Base-by-base conservation (phyloP, 2,113 vertebrate species). In the Ceratotherium simum region DNA sequence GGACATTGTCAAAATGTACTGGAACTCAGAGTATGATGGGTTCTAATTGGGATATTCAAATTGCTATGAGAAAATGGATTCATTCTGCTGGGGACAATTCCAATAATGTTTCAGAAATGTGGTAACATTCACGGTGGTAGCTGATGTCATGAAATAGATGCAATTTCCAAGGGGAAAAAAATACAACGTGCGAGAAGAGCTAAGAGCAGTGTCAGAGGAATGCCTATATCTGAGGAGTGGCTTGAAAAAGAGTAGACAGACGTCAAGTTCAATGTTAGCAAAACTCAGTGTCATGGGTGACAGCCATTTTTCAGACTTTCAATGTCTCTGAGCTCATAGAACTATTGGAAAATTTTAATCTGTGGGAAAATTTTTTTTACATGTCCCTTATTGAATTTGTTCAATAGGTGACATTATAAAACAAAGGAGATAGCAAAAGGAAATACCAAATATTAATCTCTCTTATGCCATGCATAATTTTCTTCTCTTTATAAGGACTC, bases 361-460 rank as follows among this genome's bases (percentile, higher is more conserved):
- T 17, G 51, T 39, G 17, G 33, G 42, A 3, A 81, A 81, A 46
- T 18, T 3, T 33, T 81, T 36, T 82, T 39, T 3, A 65, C 85
- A 82, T 69, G 25, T 73, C 29, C 56, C 58, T 64, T 96, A 29
- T 69, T 82, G 58, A 96, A 96, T 97, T 42, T 92, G 46, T 73
- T 73, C 56, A 96, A 27, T 75, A 92, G n/a, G 25, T 96, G 29
- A 92, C 80, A 95, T 92, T 97, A 90, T 95, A 60, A 96, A 97
- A 95, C 89, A 97, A 95, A 80, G 42, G 36, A 72, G 20, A 48
- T 79, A 33, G 42, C 10, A 84, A 95, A 97, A 90, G 39, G 36
- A 97, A 84, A 62, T 97, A 76, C n/a, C 51, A 93, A 96, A 88
- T 92, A 92, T 97, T 94, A 94, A 88, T 82, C n/a, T 96, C 27